phyloP scores from a whole-genome alignment of 2,888 invertebrate genomes.

The Patella caerulea region DNA sequence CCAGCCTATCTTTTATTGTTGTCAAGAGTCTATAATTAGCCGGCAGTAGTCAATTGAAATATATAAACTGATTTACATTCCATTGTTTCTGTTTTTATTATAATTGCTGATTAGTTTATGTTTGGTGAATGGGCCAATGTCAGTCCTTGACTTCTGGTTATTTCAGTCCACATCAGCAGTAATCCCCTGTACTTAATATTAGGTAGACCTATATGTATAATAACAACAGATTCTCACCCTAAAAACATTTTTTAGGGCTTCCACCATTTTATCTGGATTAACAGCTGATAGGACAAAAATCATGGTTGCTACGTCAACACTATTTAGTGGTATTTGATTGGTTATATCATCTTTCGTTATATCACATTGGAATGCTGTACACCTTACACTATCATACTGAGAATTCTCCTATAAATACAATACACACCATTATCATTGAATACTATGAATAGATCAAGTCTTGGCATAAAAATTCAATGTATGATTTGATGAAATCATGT shows the following conservation, averaged over 20 bases:
- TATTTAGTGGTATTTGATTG: conserved; percentile 70
- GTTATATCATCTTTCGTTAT: conserved; percentile 81
- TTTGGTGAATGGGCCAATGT: background rate
- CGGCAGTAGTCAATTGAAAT: background rate
- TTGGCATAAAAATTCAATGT: no score
- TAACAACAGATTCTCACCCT: conserved; percentile 61
- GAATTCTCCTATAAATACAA: conserved; percentile 69
- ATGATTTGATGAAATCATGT: no score
- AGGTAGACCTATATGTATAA: background rate
- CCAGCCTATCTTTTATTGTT: no score
- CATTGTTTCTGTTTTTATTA: no score
- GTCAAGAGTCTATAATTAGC: no score
- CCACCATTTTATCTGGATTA: conserved; percentile 85
- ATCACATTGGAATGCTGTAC: conserved; percentile 88
- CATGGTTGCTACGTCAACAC: conserved; percentile 86
- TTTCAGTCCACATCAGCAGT: background rate
- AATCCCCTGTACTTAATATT: background rate
- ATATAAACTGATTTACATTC: background rate
- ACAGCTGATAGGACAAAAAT: conserved; percentile 97
- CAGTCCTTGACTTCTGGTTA: background rate
- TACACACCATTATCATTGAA: no score
- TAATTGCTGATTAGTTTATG: background rate
- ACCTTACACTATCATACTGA: conserved; percentile 78
- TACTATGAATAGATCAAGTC: no score
- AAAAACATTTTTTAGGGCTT: conserved; percentile 77